Conservation (phyloP, 2,797 vertebrate species). For the Mastacembelus armatus region DNA sequence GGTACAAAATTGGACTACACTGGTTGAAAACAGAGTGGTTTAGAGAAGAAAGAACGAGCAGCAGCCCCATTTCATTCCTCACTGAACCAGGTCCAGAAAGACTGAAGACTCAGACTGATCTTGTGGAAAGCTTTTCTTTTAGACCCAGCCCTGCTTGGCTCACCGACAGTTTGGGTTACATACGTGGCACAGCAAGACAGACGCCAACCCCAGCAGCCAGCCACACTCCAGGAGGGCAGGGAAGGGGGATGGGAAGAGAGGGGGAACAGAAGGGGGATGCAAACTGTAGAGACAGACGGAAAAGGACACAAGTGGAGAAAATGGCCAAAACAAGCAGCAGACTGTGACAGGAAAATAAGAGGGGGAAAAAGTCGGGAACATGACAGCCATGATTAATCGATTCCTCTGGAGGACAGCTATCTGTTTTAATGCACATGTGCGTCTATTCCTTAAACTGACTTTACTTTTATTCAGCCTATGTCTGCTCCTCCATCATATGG, state of each 20-base stretch:
- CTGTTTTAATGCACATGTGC: constrained; percentile 34
- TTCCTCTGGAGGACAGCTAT: constrained; percentile 15
- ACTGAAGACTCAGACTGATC: constrained; percentile 35
- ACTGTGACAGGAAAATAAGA: constrained; percentile 61
- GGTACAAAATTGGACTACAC: neutral
- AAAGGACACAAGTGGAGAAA: constrained; percentile 47
- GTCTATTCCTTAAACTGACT: constrained; percentile 45
- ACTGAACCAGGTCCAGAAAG: constrained; percentile 39
- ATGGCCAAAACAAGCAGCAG: constrained; percentile 59
- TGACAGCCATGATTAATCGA: constrained; percentile 39
- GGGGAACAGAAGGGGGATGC: constrained; percentile 15
- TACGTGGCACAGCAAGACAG: constrained; percentile 62
- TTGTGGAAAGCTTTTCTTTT: constrained; percentile 56
- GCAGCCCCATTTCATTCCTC: constrained; percentile 40
- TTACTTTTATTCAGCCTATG: constrained; percentile 23
- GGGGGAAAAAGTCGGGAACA: neutral
- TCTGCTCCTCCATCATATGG: constrained; percentile 40
- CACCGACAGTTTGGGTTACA: constrained; percentile 70
- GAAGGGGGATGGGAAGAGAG: neutral
- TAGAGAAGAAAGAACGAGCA: constrained; percentile 33
- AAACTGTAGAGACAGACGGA: constrained; percentile 39
- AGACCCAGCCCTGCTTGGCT: constrained; percentile 50
- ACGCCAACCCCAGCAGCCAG: constrained; percentile 48
- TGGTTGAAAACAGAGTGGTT: constrained; percentile 2
- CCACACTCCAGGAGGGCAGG: constrained; percentile 11